phyloP scores from a whole-genome alignment of 1,140 invertebrate species.

The Coelopa frigida region DNA sequence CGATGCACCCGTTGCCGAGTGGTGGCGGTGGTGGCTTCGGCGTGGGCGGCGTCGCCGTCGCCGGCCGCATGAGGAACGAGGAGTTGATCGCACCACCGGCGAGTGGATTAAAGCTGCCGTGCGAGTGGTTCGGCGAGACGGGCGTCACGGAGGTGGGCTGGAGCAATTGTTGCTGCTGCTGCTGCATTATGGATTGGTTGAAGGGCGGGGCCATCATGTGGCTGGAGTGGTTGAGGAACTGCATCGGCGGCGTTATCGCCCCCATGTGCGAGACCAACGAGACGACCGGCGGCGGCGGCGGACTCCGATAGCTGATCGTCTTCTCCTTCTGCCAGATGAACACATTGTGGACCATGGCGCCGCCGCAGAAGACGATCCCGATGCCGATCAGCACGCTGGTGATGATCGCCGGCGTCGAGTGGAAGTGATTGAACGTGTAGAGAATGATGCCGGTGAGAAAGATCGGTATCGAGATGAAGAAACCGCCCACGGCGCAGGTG shows the following conservation, averaged over 20 bases:
- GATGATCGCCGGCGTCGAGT: slow-evolving; percentile 82
- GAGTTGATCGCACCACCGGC: slow-evolving; percentile 25
- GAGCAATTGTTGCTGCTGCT: slow-evolving; percentile 27
- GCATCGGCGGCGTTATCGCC: slow-evolving; percentile 16
- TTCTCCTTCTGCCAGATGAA: slow-evolving; percentile 89
- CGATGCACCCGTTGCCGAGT: slow-evolving; percentile 10
- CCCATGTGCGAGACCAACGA: slow-evolving; percentile 26
- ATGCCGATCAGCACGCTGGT: slow-evolving; percentile 81
- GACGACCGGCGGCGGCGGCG: slow-evolving; percentile 41
- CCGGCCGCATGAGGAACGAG: slow-evolving; percentile 42
- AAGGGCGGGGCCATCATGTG: background rate
- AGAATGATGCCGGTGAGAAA: slow-evolving; percentile 87
- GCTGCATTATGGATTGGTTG: too few species aligned
- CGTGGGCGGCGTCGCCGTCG: slow-evolving; percentile 48
- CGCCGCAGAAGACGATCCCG: slow-evolving; percentile 85
- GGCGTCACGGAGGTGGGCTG: slow-evolving; percentile 40
- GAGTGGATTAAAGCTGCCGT: slow-evolving; percentile 41
- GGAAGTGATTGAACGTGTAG: slow-evolving; percentile 87
- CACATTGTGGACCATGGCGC: slow-evolving; percentile 88
- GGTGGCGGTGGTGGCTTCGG: slow-evolving; percentile 26
- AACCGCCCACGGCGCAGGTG: slow-evolving; percentile 84
- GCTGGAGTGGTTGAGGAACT: slow-evolving; percentile 16
- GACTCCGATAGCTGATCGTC: slow-evolving; percentile 49
- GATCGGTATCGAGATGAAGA: slow-evolving; percentile 88
- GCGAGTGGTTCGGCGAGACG: slow-evolving; percentile 42